phyloP scores from a whole-genome alignment of 2,113 vertebrate genomes.

The Tretioscincus oriximinensis region DNA sequence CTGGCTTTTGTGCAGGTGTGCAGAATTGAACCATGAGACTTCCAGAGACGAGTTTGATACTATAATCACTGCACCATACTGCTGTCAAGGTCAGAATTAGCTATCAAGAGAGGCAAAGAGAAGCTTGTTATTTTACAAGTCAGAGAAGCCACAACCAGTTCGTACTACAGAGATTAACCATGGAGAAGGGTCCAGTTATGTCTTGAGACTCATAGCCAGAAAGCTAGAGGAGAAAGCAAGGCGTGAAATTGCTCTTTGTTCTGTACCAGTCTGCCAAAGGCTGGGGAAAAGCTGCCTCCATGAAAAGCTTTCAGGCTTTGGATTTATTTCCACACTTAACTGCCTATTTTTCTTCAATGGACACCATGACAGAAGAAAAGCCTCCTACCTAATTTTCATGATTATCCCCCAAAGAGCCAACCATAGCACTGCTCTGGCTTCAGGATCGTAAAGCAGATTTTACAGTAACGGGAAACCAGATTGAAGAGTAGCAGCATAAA shows the following conservation, averaged over 20 bases:
- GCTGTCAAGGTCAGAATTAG: no score
- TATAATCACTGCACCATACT: no score
- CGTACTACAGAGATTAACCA: background rate
- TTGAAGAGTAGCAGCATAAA: background rate
- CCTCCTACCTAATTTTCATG: background rate
- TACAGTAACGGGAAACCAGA: background rate
- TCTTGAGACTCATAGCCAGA: background rate
- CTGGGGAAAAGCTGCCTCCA: background rate
- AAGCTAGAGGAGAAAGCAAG: background rate
- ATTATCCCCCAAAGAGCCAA: background rate
- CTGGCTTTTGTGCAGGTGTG: no score
- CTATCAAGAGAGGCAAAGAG: background rate
- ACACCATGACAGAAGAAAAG: background rate
- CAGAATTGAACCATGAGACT: no score
- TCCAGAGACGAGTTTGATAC: no score
- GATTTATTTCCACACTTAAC: background rate
- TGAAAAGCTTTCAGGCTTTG: background rate
- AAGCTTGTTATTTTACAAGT: background rate
- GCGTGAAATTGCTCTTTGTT: background rate
- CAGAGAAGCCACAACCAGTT: background rate
- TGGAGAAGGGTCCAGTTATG: background rate
- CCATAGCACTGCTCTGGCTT: background rate
- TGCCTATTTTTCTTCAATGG: background rate
- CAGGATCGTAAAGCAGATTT: background rate
- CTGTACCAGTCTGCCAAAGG: background rate